Evolutionary conservation across 30 jellyfish, hydroid and myxozoan species (phyloP), one percentile per base, ranked within the genome.

Genomic region (Catostylus mosaicus): DNA sequence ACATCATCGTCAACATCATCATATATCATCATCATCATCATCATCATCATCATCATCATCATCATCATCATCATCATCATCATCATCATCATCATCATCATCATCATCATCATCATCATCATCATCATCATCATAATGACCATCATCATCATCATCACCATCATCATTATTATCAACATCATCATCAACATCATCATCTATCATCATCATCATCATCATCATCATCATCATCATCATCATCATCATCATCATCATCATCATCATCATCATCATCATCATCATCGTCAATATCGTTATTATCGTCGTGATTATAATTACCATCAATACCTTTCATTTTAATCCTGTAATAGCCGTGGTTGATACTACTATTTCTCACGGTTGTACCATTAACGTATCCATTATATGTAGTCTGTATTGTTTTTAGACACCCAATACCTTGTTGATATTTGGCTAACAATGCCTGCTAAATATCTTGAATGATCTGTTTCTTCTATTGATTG

Each of bases 381-480:
- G 34, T 37, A 20, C 11, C 18, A n/a, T 51, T 73, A 32, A 19
- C 22, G 6, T 20, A 27, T 27, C 18, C 74, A 31, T 43, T 45
- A 46, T 36, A 48, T 18, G 10, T 37, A 37, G 36, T 43, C 38
- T 73, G 52, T 9, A 45, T 27, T 46, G 34, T 73, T 66, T 50
- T 35, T 16, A n/a, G 59, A 29, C 22, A n/a, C 22, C 18, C 50
- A 57, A 45, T 73, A 22, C 47, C 29, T 40, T 73, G 84, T 48
- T 73, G 67, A 27, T 54, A 47, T 73, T 73, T 47, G 73, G 7
- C 84, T n/a, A 73, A 73, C 71, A 73, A 11, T n/a, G 67, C 67
- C 84, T 73, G 73, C 33, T 26, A 48, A 20, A 4, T 7, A n/a
- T 66, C 78, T 10, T 1, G 20, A 27, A 66, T 70, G 65, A 70